A percentile compares a stretch with the other conserved stretches of the same genome.
phyloP scores from a whole-genome alignment of 2,888 invertebrate genomes.

The Drosophila fungiperda region DNA sequence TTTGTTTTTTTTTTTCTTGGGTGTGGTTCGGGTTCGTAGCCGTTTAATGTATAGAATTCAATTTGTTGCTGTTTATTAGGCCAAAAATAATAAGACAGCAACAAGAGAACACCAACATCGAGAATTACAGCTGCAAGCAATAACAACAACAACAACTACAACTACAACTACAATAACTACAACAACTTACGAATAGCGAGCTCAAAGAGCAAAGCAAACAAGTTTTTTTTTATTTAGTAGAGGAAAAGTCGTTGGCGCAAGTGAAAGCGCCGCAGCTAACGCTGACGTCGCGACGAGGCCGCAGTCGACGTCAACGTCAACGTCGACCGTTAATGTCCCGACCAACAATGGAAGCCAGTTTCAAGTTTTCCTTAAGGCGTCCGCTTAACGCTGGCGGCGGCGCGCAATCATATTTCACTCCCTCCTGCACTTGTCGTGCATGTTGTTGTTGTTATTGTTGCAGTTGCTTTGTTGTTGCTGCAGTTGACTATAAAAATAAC shows the following conservation, averaged over 20 bases:
- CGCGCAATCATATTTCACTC: slow-evolving; percentile 77
- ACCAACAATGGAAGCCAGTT: slow-evolving; percentile 46
- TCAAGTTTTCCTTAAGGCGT: slow-evolving; percentile 72
- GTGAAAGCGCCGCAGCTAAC: slow-evolving; percentile 61
- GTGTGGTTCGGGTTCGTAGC: slow-evolving; percentile 55
- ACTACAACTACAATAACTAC: slow-evolving; percentile 7
- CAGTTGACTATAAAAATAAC: slow-evolving; percentile 76
- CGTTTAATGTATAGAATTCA: slow-evolving; percentile 52
- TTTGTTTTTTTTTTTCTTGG: slow-evolving; percentile 19
- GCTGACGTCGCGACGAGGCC: slow-evolving; percentile 12
- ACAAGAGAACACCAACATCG: slow-evolving; percentile 8
- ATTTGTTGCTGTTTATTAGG: slow-evolving; percentile 55
- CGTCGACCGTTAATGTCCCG: slow-evolving; percentile 21
- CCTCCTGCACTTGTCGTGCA: slow-evolving; percentile 74
- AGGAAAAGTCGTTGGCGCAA: slow-evolving; percentile 66
- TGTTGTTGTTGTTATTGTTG: slow-evolving; percentile 22
- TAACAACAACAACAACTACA: slow-evolving; percentile 14
- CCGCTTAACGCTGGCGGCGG: slow-evolving; percentile 11
- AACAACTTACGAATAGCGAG: slow-evolving; percentile 37
- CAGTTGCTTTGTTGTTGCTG: slow-evolving; percentile 23
- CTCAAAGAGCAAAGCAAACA: slow-evolving; percentile 66
- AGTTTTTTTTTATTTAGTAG: slow-evolving; percentile 36
- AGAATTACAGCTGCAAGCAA: slow-evolving; percentile 37
- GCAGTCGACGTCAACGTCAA: background rate
- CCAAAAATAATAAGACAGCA: slow-evolving; percentile 32